Evolutionary conservation across 2,888 invertebrate genomes (phyloP), one percentile per base, ranked within the genome.

Genomic region (Lissocephala sabroskyi): DNA sequence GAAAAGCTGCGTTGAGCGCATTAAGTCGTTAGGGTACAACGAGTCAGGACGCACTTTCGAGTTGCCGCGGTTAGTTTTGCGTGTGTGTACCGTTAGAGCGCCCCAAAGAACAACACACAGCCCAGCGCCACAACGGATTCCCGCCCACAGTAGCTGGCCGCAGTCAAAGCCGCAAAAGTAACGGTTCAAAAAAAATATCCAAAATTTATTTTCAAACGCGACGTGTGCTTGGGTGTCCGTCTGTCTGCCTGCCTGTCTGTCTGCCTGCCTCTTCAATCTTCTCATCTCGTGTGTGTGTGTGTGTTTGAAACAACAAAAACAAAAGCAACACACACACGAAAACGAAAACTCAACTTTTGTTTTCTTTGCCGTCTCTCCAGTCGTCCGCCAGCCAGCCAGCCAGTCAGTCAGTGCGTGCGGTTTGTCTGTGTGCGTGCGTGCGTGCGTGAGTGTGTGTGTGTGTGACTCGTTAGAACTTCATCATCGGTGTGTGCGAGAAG

Each of bases 21-120:
- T 83, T 83, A 82, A 82, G 84, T 84, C 82, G 82, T 81, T 82
- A 81, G 82, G 83, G 79, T 80, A 83, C 82, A 81, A 81, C 78
- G 83, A 80, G 83, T 76, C 68, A 80, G 83, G 83, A 82, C 83
- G 82, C 80, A 78, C 76, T 75, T 79, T 66, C 62, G 62, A 62
- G 66, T 65, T 76, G 79, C 62, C 75, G 74, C 79, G 74, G 66
- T 62, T 61, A 35, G 58, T 58, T 67, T 65, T 58, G 55, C 66
- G 74, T 59, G 60, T 57, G 67, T 52, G 63, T 53, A 59, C 48
- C 63, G 63, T 65, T 55, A 59, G 52, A 48, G 56, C 45, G 56
- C 48, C 53, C 50, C 62, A 70, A 50, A 56, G 48, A 51, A 45
- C 41, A 35, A 50, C 23, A 55, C 36, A 46, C 39, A 46, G 28